Percentiles rank a stretch among this genome's conserved stretches.
phyloP scores from a whole-genome alignment of 2,888 invertebrate species.

The Nomada fucata region DNA sequence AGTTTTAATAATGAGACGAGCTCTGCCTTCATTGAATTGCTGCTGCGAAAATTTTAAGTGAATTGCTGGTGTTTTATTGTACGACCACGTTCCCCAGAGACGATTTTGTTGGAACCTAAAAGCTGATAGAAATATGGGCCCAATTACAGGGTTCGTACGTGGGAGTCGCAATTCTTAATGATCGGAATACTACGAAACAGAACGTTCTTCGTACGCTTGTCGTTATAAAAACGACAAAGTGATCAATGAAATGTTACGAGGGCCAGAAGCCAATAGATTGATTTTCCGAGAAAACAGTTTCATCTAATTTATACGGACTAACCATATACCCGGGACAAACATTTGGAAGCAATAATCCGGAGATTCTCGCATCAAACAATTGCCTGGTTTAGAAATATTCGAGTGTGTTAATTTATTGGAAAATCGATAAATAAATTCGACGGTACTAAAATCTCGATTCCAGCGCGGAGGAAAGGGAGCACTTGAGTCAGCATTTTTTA shows the following conservation, averaged over 20 bases:
- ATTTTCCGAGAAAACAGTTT: neutral
- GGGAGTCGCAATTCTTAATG: neutral
- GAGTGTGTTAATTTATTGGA: neutral
- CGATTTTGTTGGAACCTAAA: too few relatives aligned
- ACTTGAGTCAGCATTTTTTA: constrained; percentile 32
- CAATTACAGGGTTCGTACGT: neutral
- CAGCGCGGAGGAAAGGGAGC: too few relatives aligned
- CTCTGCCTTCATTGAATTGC: neutral
- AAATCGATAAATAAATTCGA: constrained; percentile 15
- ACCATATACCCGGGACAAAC: neutral
- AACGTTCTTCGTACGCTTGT: neutral
- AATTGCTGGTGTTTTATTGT: too few relatives aligned
- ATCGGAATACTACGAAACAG: neutral
- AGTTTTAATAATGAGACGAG: neutral
- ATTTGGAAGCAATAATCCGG: constrained; percentile 14
- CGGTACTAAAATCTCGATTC: constrained; percentile 1
- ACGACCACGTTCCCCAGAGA: too few relatives aligned
- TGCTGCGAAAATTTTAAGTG: neutral
- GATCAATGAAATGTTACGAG: neutral
- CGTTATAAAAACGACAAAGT: neutral
- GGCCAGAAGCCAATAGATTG: neutral
- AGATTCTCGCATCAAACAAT: neutral
- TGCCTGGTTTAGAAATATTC: constrained; percentile 15
- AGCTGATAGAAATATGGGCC: neutral
- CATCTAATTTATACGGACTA: constrained; percentile 4